Evolutionary conservation across 2,797 vertebrate species (phyloP), one percentile per base, ranked within the genome.

Genomic region (Cirrhinus mrigala): DNA sequence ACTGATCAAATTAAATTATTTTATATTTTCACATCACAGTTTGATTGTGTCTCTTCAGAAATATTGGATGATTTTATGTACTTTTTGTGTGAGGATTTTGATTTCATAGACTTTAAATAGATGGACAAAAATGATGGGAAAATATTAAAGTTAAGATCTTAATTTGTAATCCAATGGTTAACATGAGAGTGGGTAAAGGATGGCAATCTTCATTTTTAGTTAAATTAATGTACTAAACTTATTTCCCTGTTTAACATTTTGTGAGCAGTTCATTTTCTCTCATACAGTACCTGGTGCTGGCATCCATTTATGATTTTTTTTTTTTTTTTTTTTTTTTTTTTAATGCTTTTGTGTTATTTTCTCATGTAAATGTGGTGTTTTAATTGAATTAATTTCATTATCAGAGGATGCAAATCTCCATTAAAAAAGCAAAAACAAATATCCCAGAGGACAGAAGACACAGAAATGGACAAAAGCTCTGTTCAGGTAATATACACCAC

Each of bases 321-420:
- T 69, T 69, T 69, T 18, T 40, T 16, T 69, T 69, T 69, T 20
- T 40, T 2, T 10, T 69, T 69, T 16, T 69, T 69, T 69, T 18
- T 40, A 69, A 69, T 37, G 66, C 29, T 2, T 69, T 40, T 69
- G 64, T 68, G 54, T 10, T 68, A 68, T 37, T 68, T 69, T 69
- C 66, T 69, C 66, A 40, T 22, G 66, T 37, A 68, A 68, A 68
- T 68, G 27, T 68, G 15, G 3, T 68, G 64, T 68, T 33, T 66
- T 66, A 15, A 66, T 27, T 62, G 10, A 60, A 60, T 62, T 64
- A 64, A 64, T 68, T 33, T 68, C 16, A 37, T 20, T 68, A 37
- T 69, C 16, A 69, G 29, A 69, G 66, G 66, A 69, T 69, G 8
- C 33, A 69, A 20, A 68, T 68, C 15, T 37, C 66, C 66, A 68